Evolutionary conservation across 2,797 vertebrate species (phyloP).

Genomic region (Cossypha niveicapilla): DNA sequence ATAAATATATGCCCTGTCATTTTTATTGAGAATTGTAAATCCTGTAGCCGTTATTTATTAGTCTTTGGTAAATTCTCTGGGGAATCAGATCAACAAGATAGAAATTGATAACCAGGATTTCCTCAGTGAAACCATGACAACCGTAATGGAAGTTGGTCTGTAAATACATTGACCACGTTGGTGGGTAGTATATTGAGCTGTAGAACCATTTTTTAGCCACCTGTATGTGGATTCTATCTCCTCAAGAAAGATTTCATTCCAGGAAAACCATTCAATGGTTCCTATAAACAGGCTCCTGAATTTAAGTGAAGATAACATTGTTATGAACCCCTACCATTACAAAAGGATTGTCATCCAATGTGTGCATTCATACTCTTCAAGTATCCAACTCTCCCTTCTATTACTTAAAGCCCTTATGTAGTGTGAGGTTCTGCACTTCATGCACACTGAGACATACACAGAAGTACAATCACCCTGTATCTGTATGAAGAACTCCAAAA

Average conservation of each 20-base stretch:
- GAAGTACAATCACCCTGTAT: not conserved
- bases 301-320: rapidly evolving
- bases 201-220: not conserved
- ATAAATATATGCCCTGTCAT: not conserved
- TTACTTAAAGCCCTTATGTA: not conserved
- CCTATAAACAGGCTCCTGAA: not conserved
- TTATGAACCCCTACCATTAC: not conserved
- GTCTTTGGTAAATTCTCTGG: not conserved
- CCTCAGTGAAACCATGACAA: not conserved
- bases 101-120: not conserved
- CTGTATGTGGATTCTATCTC: not conserved
- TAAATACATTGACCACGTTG: not conserved
- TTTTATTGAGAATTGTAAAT: not conserved
- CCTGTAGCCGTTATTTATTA: not conserved
- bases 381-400: not conserved
- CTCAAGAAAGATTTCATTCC: not conserved
- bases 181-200: not conserved
- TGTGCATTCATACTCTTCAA: not conserved
- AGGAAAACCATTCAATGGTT: not conserved
- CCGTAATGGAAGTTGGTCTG: not conserved
- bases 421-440: not conserved
- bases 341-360: not conserved
- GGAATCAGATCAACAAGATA: not conserved
- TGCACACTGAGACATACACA: not conserved
- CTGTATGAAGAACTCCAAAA: not conserved